Evolutionary conservation across 2,888 invertebrate species (phyloP).

Genomic region (Leucophora obtusa): DNA sequence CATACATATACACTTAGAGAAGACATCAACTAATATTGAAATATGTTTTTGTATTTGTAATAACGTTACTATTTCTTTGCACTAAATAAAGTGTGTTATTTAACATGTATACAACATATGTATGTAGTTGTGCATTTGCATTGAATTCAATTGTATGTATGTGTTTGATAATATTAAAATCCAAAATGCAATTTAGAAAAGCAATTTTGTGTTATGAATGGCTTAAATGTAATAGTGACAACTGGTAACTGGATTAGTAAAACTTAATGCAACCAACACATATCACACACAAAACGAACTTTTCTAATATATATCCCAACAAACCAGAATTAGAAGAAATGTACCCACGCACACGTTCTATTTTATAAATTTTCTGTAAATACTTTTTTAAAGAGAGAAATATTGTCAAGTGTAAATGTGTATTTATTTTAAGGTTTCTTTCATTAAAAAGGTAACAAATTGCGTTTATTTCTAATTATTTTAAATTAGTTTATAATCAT

Average conservation of each 20-base stretch:
- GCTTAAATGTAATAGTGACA: slow-evolving; percentile 34
- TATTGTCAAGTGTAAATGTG: no score
- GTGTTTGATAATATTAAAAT: slow-evolving; percentile 40
- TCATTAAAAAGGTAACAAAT: no score
- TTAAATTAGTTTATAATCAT: no score
- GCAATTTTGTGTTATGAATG: slow-evolving; percentile 47
- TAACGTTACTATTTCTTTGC: background rate
- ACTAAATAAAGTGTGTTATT: background rate
- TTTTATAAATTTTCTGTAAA: no score
- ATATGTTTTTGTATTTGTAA: background rate
- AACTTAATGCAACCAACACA: background rate
- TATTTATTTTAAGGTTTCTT: no score
- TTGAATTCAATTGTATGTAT: background rate
- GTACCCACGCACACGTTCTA: no score
- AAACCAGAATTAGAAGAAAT: no score
- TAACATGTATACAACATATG: background rate
- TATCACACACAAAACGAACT: background rate
- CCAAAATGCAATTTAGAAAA: slow-evolving; percentile 52
- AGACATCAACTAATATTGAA: background rate
- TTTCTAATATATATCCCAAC: no score
- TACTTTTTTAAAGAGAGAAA: no score
- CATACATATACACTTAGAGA: no score
- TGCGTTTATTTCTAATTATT: no score
- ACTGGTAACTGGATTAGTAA: slow-evolving; percentile 29
- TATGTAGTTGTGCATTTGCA: background rate